These are phyloP conservation scores for Yponomeuta malinellus DNA, from an alignment of 2,888 invertebrate species.

Conservation along the genomic window DNA sequence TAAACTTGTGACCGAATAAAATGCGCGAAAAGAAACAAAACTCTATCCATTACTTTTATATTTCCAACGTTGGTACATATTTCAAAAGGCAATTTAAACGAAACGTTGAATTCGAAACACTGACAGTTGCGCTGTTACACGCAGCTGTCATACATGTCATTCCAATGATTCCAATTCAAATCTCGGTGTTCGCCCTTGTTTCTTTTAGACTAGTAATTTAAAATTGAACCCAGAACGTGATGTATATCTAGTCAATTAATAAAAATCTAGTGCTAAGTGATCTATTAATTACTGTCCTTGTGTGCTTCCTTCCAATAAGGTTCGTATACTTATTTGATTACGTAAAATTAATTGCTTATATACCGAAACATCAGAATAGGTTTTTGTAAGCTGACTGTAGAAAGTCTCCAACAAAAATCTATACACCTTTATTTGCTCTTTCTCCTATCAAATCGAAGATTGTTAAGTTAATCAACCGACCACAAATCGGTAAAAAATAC, in stretches of 20 bases:
- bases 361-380: background rate
- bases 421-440: no score
- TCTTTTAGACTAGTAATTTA: background rate
- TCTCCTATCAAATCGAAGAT: no score
- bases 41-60: no score
- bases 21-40: no score
- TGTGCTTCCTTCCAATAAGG: background rate
- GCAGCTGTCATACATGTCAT: background rate
- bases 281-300: background rate
- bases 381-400: background rate
- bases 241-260: background rate
- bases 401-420: background rate
- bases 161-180: background rate
- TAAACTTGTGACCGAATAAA: no score
- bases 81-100: no score
- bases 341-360: background rate
- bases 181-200: background rate
- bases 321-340: background rate
- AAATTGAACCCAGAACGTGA: background rate
- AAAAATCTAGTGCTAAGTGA: background rate
- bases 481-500: no score
- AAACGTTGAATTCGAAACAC: no score
- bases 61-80: no score
- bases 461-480: no score
- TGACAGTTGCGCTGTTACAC: background rate